Base-by-base conservation (phyloP, 1,140 invertebrate genomes). In the Heterodera carotae region DNA sequence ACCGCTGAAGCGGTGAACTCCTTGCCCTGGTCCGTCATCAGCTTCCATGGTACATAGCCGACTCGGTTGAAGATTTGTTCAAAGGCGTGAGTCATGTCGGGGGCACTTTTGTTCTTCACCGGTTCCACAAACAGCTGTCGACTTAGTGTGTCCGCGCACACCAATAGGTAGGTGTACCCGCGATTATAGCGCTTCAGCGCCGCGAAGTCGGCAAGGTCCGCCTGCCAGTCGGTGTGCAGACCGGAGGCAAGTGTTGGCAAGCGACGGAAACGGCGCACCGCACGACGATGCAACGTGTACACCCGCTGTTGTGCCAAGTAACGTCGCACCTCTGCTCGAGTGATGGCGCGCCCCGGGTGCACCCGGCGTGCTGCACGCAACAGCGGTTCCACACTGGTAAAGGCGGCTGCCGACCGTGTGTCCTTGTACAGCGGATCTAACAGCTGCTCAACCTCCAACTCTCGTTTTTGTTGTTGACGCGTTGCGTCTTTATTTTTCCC, bases 161-260 rank as follows among this genome's bases (percentile, higher is more conserved):
- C 80, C 53, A 80, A 33, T 1, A 82, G 15, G 53, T 83, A 80
- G 0, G 22, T 36, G 36, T 79, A 31, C 2, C 56, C 70, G 36
- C 82, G 62, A 64, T 80, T 80, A 10, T 48, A 7, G 0, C 66
- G 25, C 18, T 27, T 29, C 3, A 82, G 18, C 25, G 36, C 15
- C 0, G 73, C n/a, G 22, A 80, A 68, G 10, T 60, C 36, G 22
- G 78, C 78, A n/a, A 80, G 22, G 25, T 80, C 78, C 33, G 78
- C 78, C 33, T 80, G 78, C 69, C 74, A 82, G 43, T 80, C 80
- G 22, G 80, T 82, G 36, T 80, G 34, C 43, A 80, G 53, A 18
- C 78, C 78, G 12, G 29, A 31, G 5, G 78, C 48, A 18, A 33
- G 25, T 0, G 76, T 81, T 27, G 29, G 33, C 12, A 80, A 56